These are phyloP conservation scores for Agelastica alni DNA, from an alignment of 2,888 invertebrate species.

Conservation along the genomic window DNA sequence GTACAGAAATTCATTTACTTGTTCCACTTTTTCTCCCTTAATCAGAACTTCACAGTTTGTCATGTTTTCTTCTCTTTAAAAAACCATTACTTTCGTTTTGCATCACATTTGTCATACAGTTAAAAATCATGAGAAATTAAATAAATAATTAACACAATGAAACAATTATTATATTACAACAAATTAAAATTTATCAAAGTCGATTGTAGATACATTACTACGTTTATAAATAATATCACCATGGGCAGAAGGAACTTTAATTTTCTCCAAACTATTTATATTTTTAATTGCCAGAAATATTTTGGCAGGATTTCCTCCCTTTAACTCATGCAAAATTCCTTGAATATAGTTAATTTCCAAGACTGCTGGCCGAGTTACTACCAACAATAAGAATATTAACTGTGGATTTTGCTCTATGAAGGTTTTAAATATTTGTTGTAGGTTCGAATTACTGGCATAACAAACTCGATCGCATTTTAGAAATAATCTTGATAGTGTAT, in stretches of 20 bases:
- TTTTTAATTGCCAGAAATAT: conserved; percentile 22
- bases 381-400: conserved; percentile 25
- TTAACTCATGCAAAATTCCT: conserved; percentile 14
- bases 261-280: conserved; percentile 4
- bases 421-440: conserved; percentile 6
- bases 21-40: too few species aligned
- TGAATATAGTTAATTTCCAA: conserved; percentile 23
- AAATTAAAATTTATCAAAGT: conserved; percentile 26
- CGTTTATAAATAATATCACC: conserved; percentile 23
- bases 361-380: conserved; percentile 7
- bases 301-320: conserved; percentile 23
- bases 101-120: too few species aligned
- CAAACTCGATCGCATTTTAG: conserved; percentile 24
- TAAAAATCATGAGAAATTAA: too few species aligned
- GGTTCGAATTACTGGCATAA: neutral
- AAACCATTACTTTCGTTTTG: too few species aligned
- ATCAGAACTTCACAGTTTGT: too few species aligned
- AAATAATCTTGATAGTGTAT: conserved; percentile 23
- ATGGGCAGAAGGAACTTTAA: conserved; percentile 27
- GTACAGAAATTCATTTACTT: too few species aligned
- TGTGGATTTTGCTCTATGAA: conserved; percentile 21
- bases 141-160: too few species aligned
- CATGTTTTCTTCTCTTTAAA: too few species aligned
- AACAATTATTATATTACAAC: too few species aligned
- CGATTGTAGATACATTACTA: conserved; percentile 24